Evolutionary conservation across 2,113 vertebrate species (phyloP).

Genomic region (Sylvia atricapilla): DNA sequence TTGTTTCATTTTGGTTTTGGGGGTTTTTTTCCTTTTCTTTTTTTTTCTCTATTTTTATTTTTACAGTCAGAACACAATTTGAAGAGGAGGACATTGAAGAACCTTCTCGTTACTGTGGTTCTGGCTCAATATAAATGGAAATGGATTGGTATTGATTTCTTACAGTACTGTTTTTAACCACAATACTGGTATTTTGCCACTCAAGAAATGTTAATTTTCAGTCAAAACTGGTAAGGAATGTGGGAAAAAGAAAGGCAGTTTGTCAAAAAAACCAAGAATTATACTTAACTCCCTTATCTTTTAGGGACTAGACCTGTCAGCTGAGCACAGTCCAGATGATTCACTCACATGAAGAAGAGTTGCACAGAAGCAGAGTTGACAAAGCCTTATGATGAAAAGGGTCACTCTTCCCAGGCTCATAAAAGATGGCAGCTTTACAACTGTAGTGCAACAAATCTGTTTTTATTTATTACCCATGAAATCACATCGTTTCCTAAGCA

Average conservation of each 20-base stretch:
- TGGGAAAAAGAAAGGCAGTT: background rate
- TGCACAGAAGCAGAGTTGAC: background rate
- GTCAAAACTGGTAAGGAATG: background rate
- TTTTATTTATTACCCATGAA: slow-evolving; percentile 36
- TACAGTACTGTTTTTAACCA: background rate
- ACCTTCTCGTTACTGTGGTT: background rate
- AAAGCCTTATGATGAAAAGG: background rate
- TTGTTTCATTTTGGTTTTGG: background rate
- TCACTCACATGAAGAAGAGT: background rate
- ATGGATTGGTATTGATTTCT: background rate
- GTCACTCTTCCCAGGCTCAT: slow-evolving; percentile 21
- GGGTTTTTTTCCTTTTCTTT: too few species aligned
- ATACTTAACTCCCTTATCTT: background rate
- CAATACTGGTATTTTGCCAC: background rate
- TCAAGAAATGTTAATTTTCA: background rate
- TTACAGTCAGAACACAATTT: background rate
- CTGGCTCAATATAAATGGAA: background rate
- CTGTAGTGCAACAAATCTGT: background rate
- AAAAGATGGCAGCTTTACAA: slow-evolving; percentile 37
- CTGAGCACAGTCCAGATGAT: background rate
- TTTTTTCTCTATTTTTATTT: background rate
- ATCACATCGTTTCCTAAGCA: background rate
- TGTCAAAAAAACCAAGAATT: slow-evolving; percentile 3
- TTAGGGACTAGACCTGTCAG: background rate
- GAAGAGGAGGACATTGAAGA: background rate